phyloP scores from a whole-genome alignment of 2,113 vertebrate genomes.

The Passer montanus region DNA sequence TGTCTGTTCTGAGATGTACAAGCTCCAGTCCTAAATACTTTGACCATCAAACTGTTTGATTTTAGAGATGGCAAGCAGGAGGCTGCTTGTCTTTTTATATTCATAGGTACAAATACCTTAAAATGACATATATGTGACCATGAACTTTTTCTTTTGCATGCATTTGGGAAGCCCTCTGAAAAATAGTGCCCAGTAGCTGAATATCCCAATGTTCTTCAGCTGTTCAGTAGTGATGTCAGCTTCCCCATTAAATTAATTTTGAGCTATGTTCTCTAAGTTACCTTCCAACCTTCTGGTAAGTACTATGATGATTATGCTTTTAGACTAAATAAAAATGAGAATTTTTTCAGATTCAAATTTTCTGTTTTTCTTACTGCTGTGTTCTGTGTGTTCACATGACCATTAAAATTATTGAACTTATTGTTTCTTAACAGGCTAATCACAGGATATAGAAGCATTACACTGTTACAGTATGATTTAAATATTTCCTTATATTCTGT shows the following conservation, averaged over 20 bases:
- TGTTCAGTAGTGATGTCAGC: not conserved
- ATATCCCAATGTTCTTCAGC: not conserved
- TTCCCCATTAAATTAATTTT: not conserved
- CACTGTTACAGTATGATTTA: not conserved
- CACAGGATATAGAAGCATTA: not conserved
- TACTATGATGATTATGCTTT: not conserved
- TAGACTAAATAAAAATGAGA: not conserved
- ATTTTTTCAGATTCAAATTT: not conserved
- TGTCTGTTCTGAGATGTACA: not conserved
- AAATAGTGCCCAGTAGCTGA: not conserved
- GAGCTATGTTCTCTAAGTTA: not conserved
- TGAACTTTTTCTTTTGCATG: not conserved
- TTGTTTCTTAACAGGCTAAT: not conserved
- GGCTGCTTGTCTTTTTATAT: not conserved
- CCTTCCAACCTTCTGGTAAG: not conserved
- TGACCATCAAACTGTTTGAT: not conserved
- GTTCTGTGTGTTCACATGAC: not conserved
- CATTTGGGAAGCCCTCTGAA: not conserved
- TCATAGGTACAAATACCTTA: not conserved
- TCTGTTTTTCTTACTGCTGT: not conserved
- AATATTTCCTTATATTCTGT: slow-evolving; percentile 21
- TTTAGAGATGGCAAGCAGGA: not conserved
- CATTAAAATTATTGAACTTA: not conserved
- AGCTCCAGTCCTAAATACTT: not conserved
- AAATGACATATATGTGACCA: not conserved